Evolutionary conservation across 2,888 invertebrate genomes (phyloP).

Genomic region (Pyrochroa serraticornis): DNA sequence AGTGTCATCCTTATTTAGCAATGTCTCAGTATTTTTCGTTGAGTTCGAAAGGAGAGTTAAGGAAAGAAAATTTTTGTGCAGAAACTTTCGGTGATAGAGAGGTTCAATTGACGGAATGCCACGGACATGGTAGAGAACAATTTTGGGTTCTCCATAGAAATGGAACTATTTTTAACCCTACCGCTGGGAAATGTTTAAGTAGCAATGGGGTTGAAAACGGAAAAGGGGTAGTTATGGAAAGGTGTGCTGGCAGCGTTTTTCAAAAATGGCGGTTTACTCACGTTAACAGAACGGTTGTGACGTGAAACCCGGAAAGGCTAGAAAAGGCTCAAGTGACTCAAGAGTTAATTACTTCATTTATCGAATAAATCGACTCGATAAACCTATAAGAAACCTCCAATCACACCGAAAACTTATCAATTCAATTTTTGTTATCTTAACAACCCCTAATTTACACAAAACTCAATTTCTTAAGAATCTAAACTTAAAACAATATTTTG

Average conservation of each 20-base stretch:
- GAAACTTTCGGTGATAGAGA: conserved; percentile 61
- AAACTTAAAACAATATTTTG: too few relatives aligned
- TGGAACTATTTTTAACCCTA: conserved; percentile 53
- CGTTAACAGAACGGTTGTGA: conserved; percentile 45
- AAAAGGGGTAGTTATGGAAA: conserved; percentile 49
- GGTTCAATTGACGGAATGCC: conserved; percentile 60
- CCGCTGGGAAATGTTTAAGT: conserved; percentile 52
- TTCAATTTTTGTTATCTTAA: too few relatives aligned
- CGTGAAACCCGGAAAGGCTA: not conserved
- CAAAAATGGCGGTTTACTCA: conserved; percentile 55
- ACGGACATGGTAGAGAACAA: conserved; percentile 56
- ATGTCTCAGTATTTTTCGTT: conserved; percentile 79
- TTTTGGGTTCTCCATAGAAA: conserved; percentile 51
- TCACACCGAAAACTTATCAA: too few relatives aligned
- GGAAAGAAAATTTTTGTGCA: conserved; percentile 81
- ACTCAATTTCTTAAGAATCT: too few relatives aligned
- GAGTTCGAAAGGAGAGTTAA: conserved; percentile 71
- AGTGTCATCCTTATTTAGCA: conserved; percentile 70
- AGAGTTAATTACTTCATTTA: too few relatives aligned
- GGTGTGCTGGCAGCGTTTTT: conserved; percentile 46
- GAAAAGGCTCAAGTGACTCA: too few relatives aligned
- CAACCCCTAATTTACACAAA: too few relatives aligned
- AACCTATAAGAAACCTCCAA: too few relatives aligned
- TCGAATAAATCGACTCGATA: too few relatives aligned
- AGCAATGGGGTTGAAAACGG: conserved; percentile 53